A percentile compares a stretch with the other conserved stretches of the same genome.
Evolutionary conservation across 2,113 vertebrate genomes (phyloP).

Genomic region (Octodon degus): DNA sequence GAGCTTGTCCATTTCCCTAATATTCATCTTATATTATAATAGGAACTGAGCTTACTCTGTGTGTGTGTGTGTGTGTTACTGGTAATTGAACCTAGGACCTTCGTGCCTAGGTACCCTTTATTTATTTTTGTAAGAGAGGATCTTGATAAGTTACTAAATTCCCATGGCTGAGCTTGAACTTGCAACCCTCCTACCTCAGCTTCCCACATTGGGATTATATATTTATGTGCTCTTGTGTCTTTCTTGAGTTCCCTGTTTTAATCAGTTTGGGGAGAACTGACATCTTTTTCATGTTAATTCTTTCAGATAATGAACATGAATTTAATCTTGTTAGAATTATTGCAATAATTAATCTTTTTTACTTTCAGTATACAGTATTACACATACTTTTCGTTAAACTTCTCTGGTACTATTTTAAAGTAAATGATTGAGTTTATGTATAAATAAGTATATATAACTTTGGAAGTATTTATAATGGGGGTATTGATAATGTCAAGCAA

Average conservation of each 20-base stretch:
- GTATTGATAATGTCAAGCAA: background rate
- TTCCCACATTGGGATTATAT: background rate
- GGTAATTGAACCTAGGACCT: background rate
- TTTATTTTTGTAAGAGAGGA: background rate
- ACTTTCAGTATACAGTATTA: background rate
- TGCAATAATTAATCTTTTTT: background rate
- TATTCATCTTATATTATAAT: background rate
- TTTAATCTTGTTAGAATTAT: constrained; percentile 5
- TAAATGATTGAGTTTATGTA: background rate
- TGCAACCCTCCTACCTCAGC: background rate
- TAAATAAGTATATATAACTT: background rate
- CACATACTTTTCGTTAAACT: background rate
- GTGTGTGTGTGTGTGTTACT: background rate
- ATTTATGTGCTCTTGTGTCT: background rate
- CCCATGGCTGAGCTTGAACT: background rate
- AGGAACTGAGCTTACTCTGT: background rate
- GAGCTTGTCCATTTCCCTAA: background rate
- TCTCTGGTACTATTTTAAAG: background rate
- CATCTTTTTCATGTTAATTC: background rate
- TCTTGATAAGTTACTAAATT: background rate
- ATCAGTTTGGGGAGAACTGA: background rate
- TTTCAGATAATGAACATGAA: background rate
- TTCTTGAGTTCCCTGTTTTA: background rate
- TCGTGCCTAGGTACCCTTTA: background rate
- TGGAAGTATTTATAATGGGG: background rate